phyloP scores from a whole-genome alignment of 2,113 vertebrate genomes.

The Hippocampus abdominalis region DNA sequence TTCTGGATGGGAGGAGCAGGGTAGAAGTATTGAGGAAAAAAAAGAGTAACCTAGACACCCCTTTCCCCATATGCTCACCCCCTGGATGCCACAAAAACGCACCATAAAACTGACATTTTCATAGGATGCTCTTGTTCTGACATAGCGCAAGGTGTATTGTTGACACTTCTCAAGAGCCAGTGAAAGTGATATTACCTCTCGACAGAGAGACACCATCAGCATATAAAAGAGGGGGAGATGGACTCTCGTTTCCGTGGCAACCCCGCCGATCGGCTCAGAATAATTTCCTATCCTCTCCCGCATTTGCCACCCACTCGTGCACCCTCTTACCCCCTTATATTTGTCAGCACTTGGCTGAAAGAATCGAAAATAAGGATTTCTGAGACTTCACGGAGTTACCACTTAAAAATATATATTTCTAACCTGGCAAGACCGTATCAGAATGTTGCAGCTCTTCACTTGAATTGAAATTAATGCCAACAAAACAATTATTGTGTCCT shows the following conservation, averaged over 20 bases:
- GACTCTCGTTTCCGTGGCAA: constrained; percentile 71
- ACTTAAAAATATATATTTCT: not conserved
- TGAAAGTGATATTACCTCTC: constrained; percentile 42
- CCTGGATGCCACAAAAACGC: not conserved
- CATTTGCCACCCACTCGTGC: constrained; percentile 41
- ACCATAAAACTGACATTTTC: not conserved
- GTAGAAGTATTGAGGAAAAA: not conserved
- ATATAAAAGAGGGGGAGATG: constrained; percentile 60
- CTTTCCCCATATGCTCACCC: not conserved
- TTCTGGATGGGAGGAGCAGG: constrained; percentile 71
- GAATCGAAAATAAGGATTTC: constrained; percentile 26
- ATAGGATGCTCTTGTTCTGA: constrained; percentile 21
- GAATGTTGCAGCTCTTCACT: constrained; percentile 2
- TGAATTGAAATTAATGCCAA: constrained; percentile 5
- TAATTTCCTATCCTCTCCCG: constrained; percentile 50
- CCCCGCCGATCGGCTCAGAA: constrained; percentile 47
- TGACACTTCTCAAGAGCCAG: constrained; percentile 4
- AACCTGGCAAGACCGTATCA: constrained; percentile 1
- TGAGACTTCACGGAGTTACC: not conserved
- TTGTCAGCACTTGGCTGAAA: constrained; percentile 47
- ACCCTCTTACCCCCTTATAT: constrained; percentile 38
- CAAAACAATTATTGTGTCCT: constrained; percentile 12
- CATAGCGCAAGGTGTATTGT: constrained; percentile 17
- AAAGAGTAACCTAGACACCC: not conserved
- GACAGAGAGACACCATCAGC: constrained; percentile 50